phyloP scores from a whole-genome alignment of 2,888 invertebrate species.

The Phymatocera aterrima region DNA sequence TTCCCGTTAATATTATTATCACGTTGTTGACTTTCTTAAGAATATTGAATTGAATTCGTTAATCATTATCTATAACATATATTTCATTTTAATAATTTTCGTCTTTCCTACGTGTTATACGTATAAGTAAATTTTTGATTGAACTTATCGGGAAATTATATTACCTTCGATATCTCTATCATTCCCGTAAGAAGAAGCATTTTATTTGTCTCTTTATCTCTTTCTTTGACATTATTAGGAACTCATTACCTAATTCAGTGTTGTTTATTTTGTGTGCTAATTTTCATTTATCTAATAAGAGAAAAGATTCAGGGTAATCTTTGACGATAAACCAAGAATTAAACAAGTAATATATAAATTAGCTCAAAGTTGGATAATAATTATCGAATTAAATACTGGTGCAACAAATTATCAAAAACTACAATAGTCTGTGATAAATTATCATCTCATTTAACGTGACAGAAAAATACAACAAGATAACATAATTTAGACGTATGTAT shows the following conservation, averaged over 20 bases:
- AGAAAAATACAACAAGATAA: not conserved
- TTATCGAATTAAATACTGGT: not conserved
- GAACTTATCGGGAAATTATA: not conserved
- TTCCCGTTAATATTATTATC: conserved; percentile 25
- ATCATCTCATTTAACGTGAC: not conserved
- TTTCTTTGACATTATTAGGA: not conserved
- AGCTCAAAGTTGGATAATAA: conserved; percentile 1
- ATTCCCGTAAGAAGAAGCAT: not conserved
- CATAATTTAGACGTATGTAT: not conserved
- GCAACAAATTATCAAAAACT: not conserved
- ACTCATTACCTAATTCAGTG: not conserved
- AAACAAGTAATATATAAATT: not conserved
- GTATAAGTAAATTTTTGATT: not conserved
- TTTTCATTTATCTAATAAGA: conserved; percentile 10
- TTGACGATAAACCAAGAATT: conserved; percentile 18
- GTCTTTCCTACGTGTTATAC: conserved; percentile 16
- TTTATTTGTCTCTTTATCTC: conserved; percentile 6
- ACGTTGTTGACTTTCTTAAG: conserved; percentile 1
- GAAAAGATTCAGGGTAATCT: conserved; percentile 12
- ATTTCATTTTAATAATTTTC: conserved; percentile 30
- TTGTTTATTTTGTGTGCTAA: not conserved
- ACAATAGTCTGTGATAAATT: conserved; percentile 21
- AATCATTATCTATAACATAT: not conserved
- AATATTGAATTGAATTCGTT: conserved; percentile 26
- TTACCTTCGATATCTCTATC: not conserved